These are phyloP conservation scores for Vulpes vulpes DNA, from an alignment of 2,113 vertebrate genomes.

Conservation along the genomic window DNA sequence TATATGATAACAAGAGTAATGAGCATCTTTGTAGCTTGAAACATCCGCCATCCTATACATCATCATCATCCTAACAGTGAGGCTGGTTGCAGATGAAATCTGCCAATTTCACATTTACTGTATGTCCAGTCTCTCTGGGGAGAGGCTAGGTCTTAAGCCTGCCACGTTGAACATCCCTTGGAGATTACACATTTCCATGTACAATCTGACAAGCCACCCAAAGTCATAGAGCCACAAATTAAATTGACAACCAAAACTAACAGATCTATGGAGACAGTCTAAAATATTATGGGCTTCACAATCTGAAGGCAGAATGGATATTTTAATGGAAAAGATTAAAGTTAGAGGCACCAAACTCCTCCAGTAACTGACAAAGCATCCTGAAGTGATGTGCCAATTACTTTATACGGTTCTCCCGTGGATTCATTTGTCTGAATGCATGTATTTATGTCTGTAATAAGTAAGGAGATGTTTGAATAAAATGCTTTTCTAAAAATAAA, in stretches of 20 bases:
- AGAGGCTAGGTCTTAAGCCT: background rate
- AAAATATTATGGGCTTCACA: conserved; percentile 77
- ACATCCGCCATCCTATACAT: background rate
- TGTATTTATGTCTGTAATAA: conserved; percentile 81
- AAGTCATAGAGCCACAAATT: conserved; percentile 77
- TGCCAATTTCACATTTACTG: background rate
- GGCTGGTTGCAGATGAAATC: background rate
- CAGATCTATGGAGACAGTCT: conserved; percentile 78
- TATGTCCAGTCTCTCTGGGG: conserved; percentile 22
- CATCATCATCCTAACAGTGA: background rate
- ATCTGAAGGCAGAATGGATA: conserved; percentile 71
- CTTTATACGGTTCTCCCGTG: conserved; percentile 74
- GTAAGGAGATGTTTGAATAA: conserved; percentile 71
- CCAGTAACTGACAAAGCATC: conserved; percentile 79
- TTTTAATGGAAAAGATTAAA: conserved; percentile 79
- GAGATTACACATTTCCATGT: background rate
- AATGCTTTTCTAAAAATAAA: conserved; percentile 83
- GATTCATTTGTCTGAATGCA: conserved; percentile 72
- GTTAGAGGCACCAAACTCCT: conserved; percentile 74
- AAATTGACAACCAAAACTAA: conserved; percentile 82
- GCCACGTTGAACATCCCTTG: background rate
- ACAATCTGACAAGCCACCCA: conserved; percentile 60
- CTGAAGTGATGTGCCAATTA: conserved; percentile 71
- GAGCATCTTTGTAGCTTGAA: background rate
- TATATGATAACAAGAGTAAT: background rate